Evolutionary conservation across 1,140 invertebrate genomes (phyloP).

Genomic region (Arion vulgaris): DNA sequence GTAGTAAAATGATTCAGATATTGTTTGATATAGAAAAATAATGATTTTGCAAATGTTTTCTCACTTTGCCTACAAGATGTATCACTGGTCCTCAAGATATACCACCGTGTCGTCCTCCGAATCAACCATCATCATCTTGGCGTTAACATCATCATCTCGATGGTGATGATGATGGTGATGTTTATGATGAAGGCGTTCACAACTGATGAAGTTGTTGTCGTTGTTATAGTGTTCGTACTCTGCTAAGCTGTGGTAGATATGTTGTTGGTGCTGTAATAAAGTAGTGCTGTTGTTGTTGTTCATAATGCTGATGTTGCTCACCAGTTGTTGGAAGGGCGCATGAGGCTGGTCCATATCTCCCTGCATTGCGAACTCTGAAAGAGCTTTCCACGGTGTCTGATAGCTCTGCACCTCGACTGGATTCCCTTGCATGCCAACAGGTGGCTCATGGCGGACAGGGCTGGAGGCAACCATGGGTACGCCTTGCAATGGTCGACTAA

Average conservation of each 20-base stretch:
- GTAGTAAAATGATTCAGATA: no score
- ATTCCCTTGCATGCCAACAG: slow-evolving; percentile 61
- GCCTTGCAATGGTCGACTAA: slow-evolving; percentile 84
- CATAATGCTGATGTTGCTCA: slow-evolving; percentile 78
- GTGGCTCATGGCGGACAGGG: slow-evolving; percentile 89
- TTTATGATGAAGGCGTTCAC: neutral
- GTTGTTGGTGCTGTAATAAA: slow-evolving; percentile 3
- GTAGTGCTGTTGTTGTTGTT: slow-evolving; percentile 73
- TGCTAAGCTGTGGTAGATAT: slow-evolving; percentile 5
- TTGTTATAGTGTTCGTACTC: neutral
- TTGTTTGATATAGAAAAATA: no score
- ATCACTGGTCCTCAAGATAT: slow-evolving; percentile 51
- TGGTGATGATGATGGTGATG: slow-evolving; percentile 16
- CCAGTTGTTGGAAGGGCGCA: slow-evolving; percentile 95
- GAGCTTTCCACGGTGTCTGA: slow-evolving; percentile 95
- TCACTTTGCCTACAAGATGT: no score
- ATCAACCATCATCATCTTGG: slow-evolving; percentile 43
- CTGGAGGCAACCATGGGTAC: slow-evolving; percentile 97
- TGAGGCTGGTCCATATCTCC: slow-evolving; percentile 88
- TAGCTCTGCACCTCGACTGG: slow-evolving; percentile 92
- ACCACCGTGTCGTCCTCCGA: slow-evolving; percentile 52
- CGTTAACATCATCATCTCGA: slow-evolving; percentile 17
- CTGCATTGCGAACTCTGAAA: slow-evolving; percentile 94
- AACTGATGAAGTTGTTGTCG: neutral
- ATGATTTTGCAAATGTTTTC: no score